Conservation (phyloP, 2,797 vertebrate genomes). For the Pempheris klunzingeri region DNA sequence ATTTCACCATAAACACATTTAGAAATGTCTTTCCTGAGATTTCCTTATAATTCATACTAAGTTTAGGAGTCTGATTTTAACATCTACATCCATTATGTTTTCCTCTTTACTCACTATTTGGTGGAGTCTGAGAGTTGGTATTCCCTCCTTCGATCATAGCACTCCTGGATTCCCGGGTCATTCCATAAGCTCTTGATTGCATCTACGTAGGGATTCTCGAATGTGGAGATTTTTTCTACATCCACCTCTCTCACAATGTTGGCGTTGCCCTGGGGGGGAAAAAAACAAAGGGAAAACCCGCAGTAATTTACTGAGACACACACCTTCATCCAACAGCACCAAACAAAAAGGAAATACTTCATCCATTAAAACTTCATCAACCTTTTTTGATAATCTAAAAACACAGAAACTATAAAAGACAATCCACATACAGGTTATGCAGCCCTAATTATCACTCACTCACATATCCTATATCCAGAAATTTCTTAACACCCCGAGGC, state of each 20-base stretch:
- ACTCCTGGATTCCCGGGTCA: slow-evolving; percentile 95
- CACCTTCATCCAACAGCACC: neutral
- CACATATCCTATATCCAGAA: slow-evolving; percentile 51
- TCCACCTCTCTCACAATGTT: slow-evolving; percentile 94
- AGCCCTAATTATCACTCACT: slow-evolving; percentile 55
- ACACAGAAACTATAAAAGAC: neutral
- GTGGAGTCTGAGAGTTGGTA: slow-evolving; percentile 97
- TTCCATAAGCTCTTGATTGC: slow-evolving; percentile 97
- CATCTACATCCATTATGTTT: neutral
- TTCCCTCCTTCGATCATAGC: slow-evolving; percentile 95
- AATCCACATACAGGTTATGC: slow-evolving; percentile 21
- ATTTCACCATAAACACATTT: neutral
- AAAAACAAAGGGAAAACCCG: neutral
- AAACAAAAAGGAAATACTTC: neutral
- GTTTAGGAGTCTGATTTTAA: neutral
- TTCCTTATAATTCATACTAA: neutral
- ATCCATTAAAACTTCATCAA: slow-evolving; percentile 13
- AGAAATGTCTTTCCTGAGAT: neutral
- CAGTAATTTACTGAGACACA: neutral
- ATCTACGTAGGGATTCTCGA: slow-evolving; percentile 92
- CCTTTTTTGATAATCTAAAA: neutral
- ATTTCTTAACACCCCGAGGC: slow-evolving; percentile 62
- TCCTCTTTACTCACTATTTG: slow-evolving; percentile 91
- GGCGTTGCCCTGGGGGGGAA: slow-evolving; percentile 87
- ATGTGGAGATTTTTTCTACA: slow-evolving; percentile 90